A percentile compares a stretch with the other conserved stretches of the same genome.
phyloP scores from a whole-genome alignment of 2,113 vertebrate genomes.

The Pycnonotus jocosus region DNA sequence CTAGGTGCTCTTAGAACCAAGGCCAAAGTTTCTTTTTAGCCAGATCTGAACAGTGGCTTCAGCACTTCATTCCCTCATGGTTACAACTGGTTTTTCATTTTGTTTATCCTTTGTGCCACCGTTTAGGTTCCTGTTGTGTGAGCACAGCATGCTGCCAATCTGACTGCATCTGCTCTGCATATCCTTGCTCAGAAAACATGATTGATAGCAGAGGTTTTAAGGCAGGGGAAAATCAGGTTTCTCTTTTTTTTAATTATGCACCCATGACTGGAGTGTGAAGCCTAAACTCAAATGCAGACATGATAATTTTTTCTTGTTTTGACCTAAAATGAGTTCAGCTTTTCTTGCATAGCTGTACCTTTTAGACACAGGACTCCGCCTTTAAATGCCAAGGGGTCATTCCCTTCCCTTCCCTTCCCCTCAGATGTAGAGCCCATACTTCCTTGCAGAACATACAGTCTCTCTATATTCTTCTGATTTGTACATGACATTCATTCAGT shows the following conservation, averaged over 20 bases:
- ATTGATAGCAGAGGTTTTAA: not conserved
- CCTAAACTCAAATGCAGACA: not conserved
- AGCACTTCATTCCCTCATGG: rapidly evolving
- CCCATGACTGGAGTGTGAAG: not conserved
- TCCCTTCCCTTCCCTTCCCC: not conserved
- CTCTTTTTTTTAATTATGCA: not conserved
- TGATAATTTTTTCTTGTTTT: not conserved
- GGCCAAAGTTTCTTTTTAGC: not conserved
- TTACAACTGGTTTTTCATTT: not conserved
- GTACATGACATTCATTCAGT: not conserved
- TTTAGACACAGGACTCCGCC: not conserved
- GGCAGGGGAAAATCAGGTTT: not conserved
- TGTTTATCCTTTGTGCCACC: not conserved
- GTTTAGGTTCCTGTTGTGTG: not conserved
- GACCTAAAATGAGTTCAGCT: not conserved
- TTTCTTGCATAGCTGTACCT: not conserved
- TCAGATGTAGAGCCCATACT: not conserved
- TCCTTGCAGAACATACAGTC: not conserved
- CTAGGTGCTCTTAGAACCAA: not conserved
- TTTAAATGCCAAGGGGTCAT: not conserved
- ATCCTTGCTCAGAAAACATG: not conserved
- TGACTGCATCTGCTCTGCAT: not conserved
- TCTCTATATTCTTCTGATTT: not conserved
- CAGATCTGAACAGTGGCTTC: not conserved
- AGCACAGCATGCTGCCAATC: not conserved